Evolutionary conservation across 2,797 vertebrate species (phyloP).

Genomic region (Chelidonichthys spinosus): DNA sequence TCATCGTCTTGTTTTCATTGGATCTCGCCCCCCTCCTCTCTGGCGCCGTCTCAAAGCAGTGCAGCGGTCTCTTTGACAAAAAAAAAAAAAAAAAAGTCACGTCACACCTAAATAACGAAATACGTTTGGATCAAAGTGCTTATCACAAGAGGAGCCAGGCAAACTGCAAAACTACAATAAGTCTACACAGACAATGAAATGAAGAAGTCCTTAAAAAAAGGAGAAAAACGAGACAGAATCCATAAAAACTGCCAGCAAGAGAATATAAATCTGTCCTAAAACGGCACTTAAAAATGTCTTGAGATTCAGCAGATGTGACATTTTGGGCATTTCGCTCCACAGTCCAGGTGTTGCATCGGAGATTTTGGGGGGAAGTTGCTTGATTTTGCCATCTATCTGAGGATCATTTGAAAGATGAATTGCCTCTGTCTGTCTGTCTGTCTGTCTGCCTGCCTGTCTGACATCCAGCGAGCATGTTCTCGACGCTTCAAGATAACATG

Average conservation of each 20-base stretch:
- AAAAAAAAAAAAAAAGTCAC: background rate
- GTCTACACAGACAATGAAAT: background rate
- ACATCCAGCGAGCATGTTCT: conserved; percentile 26
- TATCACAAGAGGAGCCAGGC: background rate
- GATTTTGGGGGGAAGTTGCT: background rate
- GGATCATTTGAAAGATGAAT: conserved; percentile 29
- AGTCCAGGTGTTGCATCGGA: background rate
- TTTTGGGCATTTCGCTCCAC: background rate
- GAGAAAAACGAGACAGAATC: background rate
- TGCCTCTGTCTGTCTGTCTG: background rate
- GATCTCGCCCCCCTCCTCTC: background rate
- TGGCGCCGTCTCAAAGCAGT: no score
- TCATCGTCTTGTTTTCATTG: conserved; percentile 11
- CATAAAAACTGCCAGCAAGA: background rate
- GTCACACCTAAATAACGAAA: background rate
- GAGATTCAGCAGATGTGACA: background rate
- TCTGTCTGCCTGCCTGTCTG: conserved; percentile 20
- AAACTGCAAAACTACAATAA: background rate
- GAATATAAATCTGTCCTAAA: background rate
- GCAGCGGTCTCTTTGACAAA: no score
- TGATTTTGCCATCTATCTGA: conserved; percentile 1
- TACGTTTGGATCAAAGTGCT: background rate
- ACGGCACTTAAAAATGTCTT: background rate
- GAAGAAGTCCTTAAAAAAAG: background rate
- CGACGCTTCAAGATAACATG: conserved; percentile 25